Base-by-base conservation (phyloP, 2,797 vertebrate species). In the Sebastes diaconus region DNA sequence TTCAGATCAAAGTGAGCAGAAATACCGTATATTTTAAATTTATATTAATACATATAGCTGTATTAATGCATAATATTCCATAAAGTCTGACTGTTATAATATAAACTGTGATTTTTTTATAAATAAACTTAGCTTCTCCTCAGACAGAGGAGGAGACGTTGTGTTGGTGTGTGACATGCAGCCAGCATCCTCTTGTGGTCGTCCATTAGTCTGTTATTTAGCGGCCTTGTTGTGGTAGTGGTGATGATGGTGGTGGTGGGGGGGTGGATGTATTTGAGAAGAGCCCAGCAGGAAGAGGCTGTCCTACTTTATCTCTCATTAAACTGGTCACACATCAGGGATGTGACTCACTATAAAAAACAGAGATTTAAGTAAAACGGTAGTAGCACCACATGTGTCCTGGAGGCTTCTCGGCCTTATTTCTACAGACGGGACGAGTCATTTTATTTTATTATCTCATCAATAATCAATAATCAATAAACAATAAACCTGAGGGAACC, bases 231-330 rank as follows among this genome's bases (percentile, higher is more conserved):
- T 46, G 75, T 75, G 69, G 52, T 22, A n/a, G n/a, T 36, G 34
- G 10, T 34, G 34, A 4, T 36, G 34, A 12, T 36, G 34, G 4
- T 36, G 34, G 11, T 36, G 20, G 66, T 75, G 69, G 74, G 68
- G 30, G 63, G 60, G 54, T 52, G 79, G 2, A 60, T 65, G 34
- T 64, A 79, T 87, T 58, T 68, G 78, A 76, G 88, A 73, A 64
- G 80, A 72, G 81, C 39, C 80, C 81, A 68, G 86, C 84, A 91
- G 88, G 84, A 91, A 67, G 52, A 87, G 59, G 29, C 54, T 88
- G 91, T 84, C 91, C 91, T 89, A 90, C 83, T 90, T 91, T 87
- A 60, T 84, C 72, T 81, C 72, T 83, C 69, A 90, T 87, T 84
- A 90, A 84, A 79, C 75, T 42, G 84, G 80, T 90, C 92, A 69